A percentile compares a stretch with the other conserved stretches of the same genome.
Evolutionary conservation across 2,113 vertebrate species (phyloP).

Genomic region (Guaruba guarouba): DNA sequence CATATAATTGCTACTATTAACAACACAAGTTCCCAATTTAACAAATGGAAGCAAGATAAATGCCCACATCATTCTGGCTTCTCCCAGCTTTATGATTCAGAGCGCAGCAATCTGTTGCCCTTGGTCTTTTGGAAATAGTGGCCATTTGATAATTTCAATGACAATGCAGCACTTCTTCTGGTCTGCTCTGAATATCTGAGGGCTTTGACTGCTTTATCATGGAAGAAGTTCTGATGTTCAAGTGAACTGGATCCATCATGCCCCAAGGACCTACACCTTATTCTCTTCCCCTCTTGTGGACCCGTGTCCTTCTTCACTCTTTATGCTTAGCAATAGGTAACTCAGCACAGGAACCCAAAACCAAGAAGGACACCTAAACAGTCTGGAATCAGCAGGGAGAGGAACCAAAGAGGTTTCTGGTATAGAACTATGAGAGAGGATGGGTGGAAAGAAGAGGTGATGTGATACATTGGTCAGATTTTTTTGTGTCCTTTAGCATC

Average conservation of each 20-base stretch:
- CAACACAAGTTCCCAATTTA: constrained; percentile 30
- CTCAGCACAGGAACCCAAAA: background rate
- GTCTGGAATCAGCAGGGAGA: background rate
- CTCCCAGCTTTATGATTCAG: constrained; percentile 30
- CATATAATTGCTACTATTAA: constrained; percentile 45
- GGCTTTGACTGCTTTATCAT: background rate
- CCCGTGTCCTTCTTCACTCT: background rate
- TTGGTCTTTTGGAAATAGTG: constrained; percentile 10
- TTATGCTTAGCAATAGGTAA: background rate
- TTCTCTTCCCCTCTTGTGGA: background rate
- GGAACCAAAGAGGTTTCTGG: background rate
- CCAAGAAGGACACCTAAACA: background rate
- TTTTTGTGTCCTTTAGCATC: background rate
- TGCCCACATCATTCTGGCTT: background rate
- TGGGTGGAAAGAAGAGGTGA: background rate
- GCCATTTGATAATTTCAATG: constrained; percentile 16
- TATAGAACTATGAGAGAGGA: background rate
- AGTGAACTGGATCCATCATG: background rate
- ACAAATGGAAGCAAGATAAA: constrained; percentile 46
- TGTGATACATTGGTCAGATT: background rate
- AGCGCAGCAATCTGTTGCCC: background rate
- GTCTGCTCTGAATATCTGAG: background rate
- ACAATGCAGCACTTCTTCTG: constrained; percentile 12
- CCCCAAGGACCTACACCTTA: background rate
- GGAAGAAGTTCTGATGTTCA: background rate